Evolutionary conservation across 2,888 invertebrate genomes (phyloP).

Genomic region (Flexamia atlantica): DNA sequence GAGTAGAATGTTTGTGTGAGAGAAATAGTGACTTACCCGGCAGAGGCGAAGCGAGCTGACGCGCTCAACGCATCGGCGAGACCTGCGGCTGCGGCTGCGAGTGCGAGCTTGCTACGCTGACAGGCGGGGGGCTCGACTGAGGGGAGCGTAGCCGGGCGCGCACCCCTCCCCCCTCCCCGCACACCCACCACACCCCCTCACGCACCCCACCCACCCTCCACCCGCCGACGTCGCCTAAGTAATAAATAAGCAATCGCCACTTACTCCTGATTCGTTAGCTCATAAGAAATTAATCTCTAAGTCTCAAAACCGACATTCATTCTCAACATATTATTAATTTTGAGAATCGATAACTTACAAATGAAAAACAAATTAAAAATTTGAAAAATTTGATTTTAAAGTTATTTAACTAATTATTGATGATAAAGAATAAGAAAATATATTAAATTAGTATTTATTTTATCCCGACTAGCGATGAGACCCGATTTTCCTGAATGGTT

Average conservation of each 20-base stretch:
- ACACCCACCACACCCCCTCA: background rate
- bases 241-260: background rate
- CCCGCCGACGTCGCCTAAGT: no score
- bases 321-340: no score
- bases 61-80: conserved; percentile 26
- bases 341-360: no score
- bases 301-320: no score
- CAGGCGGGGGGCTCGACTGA: background rate
- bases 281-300: no score
- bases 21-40: conserved; percentile 19
- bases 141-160: background rate
- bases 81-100: background rate
- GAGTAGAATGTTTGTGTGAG: background rate
- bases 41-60: background rate
- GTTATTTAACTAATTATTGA: no score
- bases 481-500: no score
- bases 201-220: background rate
- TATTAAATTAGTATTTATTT: no score
- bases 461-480: no score
- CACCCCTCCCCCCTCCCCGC: background rate
- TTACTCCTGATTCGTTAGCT: background rate
- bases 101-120: background rate
- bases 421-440: no score
- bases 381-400: no score
- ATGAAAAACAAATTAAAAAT: no score